Conservation (phyloP, 2,113 vertebrate species). For the Motacilla tschutschensis region DNA sequence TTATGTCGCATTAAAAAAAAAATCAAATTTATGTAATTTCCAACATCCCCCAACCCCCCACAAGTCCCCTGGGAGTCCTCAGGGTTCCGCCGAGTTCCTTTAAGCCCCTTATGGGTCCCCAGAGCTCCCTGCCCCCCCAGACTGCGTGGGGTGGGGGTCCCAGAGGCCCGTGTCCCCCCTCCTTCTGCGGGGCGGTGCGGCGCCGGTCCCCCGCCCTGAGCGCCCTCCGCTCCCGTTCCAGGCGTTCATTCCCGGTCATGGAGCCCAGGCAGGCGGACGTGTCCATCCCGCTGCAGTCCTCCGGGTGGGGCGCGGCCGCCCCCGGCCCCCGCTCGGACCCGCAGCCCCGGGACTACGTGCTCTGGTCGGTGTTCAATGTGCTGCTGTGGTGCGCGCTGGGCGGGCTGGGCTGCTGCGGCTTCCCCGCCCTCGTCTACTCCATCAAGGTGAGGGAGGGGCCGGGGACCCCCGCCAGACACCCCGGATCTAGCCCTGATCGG, state of each 20-base stretch:
- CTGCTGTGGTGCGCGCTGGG: neutral
- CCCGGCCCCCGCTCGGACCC: neutral
- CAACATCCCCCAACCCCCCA: rapidly evolving
- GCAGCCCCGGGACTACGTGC: neutral
- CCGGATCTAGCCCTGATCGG: neutral
- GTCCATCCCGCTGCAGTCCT: neutral
- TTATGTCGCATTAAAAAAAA: too few species aligned
- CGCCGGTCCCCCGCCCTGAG: neutral
- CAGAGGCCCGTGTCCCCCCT: neutral
- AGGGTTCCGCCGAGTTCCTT: neutral
- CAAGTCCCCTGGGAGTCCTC: neutral
- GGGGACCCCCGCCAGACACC: neutral
- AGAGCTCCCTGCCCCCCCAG: neutral
- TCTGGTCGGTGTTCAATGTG: neutral
- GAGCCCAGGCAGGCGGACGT: neutral
- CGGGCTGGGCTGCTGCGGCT: constrained; percentile 9
- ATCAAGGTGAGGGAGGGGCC: neutral
- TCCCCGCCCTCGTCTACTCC: neutral
- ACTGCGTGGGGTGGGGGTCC: neutral
- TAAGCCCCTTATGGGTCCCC: neutral
- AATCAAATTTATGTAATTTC: neutral
- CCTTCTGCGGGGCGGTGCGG: neutral
- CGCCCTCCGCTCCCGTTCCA: rapidly evolving
- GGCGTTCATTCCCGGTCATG: neutral
- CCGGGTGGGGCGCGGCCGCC: neutral